Base-by-base conservation (phyloP, 1,140 invertebrate species). In the Hylaeus volcanicus region DNA sequence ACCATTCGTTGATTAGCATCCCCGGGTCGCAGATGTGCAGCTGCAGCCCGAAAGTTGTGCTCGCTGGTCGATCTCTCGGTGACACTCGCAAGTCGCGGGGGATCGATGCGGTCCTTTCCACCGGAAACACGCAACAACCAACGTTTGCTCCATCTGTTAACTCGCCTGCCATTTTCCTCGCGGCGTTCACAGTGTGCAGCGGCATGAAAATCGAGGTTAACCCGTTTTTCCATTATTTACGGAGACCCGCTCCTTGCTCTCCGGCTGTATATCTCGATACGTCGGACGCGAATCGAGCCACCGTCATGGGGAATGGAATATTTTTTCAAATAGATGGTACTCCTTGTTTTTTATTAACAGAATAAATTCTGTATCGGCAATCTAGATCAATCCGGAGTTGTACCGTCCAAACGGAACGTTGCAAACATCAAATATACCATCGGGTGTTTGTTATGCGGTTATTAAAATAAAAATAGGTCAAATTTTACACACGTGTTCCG, bases 21-120 rank as follows among this genome's bases (percentile, higher is more conserved):
- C 39, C 5, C 9, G 15, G n/a, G 37, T 1, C 53, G 15, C 55
- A 60, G n/a, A 41, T 60, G 53, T 55, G 26, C 58, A 73, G 3
- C 11, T 60, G 70, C 45, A 48, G 66, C 15, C 43, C 26, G 41
- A 69, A 78, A 70, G 55, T 74, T 60, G 26, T 41, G n/a, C 48
- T 15, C 15, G 11, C 11, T 53, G 74, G 53, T 39, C 26, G 51
- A 58, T 69, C 37, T 48, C 14, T 26, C 26, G 55, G n/a, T 60
- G n/a, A 58, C 9, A 26, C 26, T 74, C 3, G 43, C 15, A 45
- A 79, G 55, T 74, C n/a, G 11, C 60, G 66, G 60, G 39, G 56
- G 11, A 83, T 83, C 71, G 48, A 85, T 71, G 55, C 48, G 37
- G 39, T 26, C 5, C n/a, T 71, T 73, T 73, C 56, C 14, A 51